Conservation (phyloP, 1,140 invertebrate genomes). For the Eupristina koningsbergeri region DNA sequence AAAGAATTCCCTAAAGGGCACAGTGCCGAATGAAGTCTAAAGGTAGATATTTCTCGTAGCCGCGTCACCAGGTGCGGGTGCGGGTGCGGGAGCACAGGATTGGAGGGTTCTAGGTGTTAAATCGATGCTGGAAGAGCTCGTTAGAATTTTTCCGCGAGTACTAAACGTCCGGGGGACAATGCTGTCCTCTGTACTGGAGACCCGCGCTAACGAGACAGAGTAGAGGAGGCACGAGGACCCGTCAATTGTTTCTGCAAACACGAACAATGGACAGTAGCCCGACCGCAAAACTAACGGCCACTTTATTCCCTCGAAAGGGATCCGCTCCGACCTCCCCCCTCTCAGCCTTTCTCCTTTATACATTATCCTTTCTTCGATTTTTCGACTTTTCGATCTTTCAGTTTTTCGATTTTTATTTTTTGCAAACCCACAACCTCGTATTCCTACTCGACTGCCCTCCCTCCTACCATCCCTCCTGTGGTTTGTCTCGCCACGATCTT, state of each 20-base stretch:
- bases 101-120: no score
- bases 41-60: no score
- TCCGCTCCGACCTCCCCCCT: not conserved
- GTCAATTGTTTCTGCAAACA: constrained; percentile 75
- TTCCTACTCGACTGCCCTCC: not conserved
- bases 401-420: not conserved
- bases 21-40: no score
- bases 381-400: not conserved
- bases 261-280: constrained; percentile 73
- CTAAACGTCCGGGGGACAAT: constrained; percentile 70
- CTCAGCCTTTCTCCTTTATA: constrained; percentile 22
- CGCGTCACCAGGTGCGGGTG: not conserved
- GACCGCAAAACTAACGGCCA: constrained; percentile 70
- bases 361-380: not conserved
- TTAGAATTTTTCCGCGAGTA: constrained; percentile 73
- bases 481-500: not conserved
- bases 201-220: constrained; percentile 70
- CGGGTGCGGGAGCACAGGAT: no score
- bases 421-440: not conserved
- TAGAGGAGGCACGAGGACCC: constrained; percentile 61
- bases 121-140: no score
- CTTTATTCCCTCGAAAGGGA: constrained; percentile 62
- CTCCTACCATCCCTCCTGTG: not conserved
- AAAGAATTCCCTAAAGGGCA: no score
- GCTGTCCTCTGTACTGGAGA: constrained; percentile 68